phyloP scores from a whole-genome alignment of 2,113 vertebrate genomes.

The Aphyosemion australe region DNA sequence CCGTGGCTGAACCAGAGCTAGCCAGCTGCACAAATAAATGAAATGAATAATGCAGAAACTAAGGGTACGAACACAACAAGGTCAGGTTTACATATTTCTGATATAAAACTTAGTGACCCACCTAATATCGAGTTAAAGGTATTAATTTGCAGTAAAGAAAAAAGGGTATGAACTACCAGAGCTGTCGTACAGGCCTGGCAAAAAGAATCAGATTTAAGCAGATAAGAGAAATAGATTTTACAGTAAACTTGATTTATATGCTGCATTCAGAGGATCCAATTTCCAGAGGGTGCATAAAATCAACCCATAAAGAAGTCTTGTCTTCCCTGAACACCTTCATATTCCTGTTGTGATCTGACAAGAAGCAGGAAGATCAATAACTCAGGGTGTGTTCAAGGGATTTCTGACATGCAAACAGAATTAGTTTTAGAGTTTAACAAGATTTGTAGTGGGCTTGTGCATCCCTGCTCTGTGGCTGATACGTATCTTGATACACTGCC shows the following conservation, averaged over 20 bases:
- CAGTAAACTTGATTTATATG: slow-evolving; percentile 64
- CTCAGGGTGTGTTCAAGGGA: slow-evolving; percentile 48
- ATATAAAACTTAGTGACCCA: slow-evolving; percentile 1
- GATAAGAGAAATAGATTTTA: slow-evolving; percentile 63
- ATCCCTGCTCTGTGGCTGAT: no score
- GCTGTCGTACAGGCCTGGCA: slow-evolving; percentile 13
- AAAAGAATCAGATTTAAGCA: slow-evolving; percentile 26
- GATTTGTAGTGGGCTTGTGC: no score
- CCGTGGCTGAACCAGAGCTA: slow-evolving; percentile 38
- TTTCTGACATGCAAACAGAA: slow-evolving; percentile 40
- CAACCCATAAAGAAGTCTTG: slow-evolving; percentile 50
- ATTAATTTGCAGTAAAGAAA: slow-evolving; percentile 12
- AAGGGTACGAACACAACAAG: slow-evolving; percentile 22
- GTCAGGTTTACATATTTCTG: slow-evolving; percentile 22
- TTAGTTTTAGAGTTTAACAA: slow-evolving; percentile 27
- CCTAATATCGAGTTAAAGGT: slow-evolving; percentile 9
- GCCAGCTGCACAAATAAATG: slow-evolving; percentile 55
- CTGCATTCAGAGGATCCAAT: slow-evolving; percentile 53
- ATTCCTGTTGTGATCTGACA: slow-evolving; percentile 21
- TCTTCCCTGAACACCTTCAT: slow-evolving; percentile 55
- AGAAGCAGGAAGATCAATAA: slow-evolving; percentile 67
- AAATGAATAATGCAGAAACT: slow-evolving; percentile 32
- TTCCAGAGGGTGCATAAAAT: slow-evolving; percentile 59
- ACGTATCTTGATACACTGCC: no score
- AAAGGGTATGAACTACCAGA: not conserved